Evolutionary conservation across 1,140 invertebrate species (phyloP).

Genomic region (Paramacrobiotus metropolitanus): DNA sequence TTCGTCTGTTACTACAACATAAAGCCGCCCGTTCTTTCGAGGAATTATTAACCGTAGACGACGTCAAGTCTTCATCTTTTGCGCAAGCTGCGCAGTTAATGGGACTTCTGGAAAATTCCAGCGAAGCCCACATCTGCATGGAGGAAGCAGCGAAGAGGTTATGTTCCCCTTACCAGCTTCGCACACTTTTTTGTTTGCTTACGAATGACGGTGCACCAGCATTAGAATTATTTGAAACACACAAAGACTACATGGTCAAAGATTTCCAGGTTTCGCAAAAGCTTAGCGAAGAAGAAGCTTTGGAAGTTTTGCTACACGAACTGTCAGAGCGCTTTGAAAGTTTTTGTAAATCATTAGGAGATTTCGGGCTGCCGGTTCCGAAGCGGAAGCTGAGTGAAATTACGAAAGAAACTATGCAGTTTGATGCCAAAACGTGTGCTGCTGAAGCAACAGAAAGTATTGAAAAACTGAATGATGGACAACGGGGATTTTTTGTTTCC

Average conservation of each 20-base stretch:
- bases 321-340: not conserved
- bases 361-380: not conserved
- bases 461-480: not conserved
- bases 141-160: not conserved
- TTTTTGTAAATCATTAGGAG: no score
- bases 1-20: not conserved
- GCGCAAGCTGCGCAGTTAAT: not conserved
- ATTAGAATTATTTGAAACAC: not conserved
- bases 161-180: not conserved
- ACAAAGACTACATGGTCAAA: not conserved
- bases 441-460: not conserved
- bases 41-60: not conserved
- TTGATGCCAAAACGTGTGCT: not conserved
- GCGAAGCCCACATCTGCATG: not conserved
- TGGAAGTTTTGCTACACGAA: not conserved
- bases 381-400: not conserved
- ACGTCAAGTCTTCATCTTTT: not conserved
- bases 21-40: not conserved
- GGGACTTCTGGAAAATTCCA: not conserved
- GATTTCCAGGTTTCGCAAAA: not conserved
- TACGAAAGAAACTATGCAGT: not conserved
- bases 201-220: not conserved
- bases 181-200: not conserved
- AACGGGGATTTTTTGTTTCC: not conserved
- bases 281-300: not conserved